Conservation (phyloP, 2,888 invertebrate species). For the Nudaria mundana region DNA sequence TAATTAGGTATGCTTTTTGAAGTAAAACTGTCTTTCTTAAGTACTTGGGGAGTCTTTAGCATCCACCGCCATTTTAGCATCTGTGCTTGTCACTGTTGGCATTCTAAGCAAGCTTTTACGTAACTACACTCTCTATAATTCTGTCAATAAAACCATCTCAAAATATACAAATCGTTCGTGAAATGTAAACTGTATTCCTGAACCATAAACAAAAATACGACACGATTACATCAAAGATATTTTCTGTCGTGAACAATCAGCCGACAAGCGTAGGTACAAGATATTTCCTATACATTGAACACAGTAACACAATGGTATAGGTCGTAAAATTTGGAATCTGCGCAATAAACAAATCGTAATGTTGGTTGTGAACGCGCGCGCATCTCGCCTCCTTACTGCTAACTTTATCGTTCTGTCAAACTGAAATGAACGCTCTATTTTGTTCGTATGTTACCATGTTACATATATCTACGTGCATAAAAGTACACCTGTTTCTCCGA, state of each 20-base stretch:
- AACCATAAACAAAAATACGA: too few species aligned
- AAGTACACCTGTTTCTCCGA: too few species aligned
- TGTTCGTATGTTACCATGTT: background rate
- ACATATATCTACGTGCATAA: too few species aligned
- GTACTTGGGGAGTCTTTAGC: too few species aligned
- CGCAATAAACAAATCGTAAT: constrained; percentile 32
- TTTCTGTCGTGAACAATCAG: background rate
- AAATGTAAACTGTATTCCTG: too few species aligned
- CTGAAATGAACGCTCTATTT: constrained; percentile 1
- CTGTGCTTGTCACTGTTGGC: too few species aligned
- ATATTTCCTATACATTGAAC: constrained; percentile 2
- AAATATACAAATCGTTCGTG: background rate
- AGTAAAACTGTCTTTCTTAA: too few species aligned
- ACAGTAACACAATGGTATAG: constrained; percentile 6
- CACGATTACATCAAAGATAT: background rate
- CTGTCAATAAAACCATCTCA: background rate
- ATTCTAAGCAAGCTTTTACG: too few species aligned
- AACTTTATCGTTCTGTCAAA: constrained; percentile 3
- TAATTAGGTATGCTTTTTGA: too few species aligned
- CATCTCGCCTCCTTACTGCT: background rate
- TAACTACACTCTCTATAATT: too few species aligned
- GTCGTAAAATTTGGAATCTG: constrained; percentile 30
- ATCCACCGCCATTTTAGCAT: too few species aligned
- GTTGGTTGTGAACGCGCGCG: constrained; percentile 2
- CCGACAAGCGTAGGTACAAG: constrained; percentile 1